Evolutionary conservation across 2,797 vertebrate genomes (phyloP), one percentile per base, ranked within the genome.

Genomic region (Sebastes glaucus): DNA sequence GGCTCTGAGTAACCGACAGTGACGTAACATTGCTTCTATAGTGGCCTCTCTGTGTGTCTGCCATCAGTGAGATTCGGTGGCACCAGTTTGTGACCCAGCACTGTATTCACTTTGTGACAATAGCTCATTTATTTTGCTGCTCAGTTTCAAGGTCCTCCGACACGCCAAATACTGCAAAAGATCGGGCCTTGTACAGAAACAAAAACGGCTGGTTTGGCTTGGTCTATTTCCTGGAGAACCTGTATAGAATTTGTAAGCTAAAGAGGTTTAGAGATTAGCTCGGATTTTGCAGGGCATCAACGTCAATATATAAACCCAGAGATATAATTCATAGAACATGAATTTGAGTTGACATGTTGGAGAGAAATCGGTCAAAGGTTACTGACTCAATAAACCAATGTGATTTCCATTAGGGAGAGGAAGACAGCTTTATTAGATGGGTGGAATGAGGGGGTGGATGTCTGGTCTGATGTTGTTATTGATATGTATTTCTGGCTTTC

Each of bases 1-100:
- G 81, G 74, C 82, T 87, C 74, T 64, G 87, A 86, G 82, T 87
- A 78, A 80, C 81, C 71, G 76, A 87, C 52, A 78, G 81, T 95
- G 94, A 95, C 86, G 92, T 90, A 94, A 94, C 85, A 80, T 77
- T 79, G 92, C 87, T 69, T 85, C 87, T 85, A 95, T 94, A 95
- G 94, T 93, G 87, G 94, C 81, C 46, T 87, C 93, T 94, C 87
- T 96, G 94, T 96, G 92, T 83, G 71, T 85, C 86, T 83, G 78
- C 87, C 91, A 85, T 88, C 88, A 83, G 70, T 77, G 87, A 49
- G 78, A 84, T 88, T 88, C 84, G 77, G 84, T 90, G 89, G 87
- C 89, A 93, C 93, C 92, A 93, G 87, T 93, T 87, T 88, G 92
- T 89, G 86, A 89, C 88, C 88, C 85, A 90, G 86, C 81, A 80